Evolutionary conservation across 35 echinoderm and acorn worm species (phyloP).

Genomic region (Apostichopus japonicus): DNA sequence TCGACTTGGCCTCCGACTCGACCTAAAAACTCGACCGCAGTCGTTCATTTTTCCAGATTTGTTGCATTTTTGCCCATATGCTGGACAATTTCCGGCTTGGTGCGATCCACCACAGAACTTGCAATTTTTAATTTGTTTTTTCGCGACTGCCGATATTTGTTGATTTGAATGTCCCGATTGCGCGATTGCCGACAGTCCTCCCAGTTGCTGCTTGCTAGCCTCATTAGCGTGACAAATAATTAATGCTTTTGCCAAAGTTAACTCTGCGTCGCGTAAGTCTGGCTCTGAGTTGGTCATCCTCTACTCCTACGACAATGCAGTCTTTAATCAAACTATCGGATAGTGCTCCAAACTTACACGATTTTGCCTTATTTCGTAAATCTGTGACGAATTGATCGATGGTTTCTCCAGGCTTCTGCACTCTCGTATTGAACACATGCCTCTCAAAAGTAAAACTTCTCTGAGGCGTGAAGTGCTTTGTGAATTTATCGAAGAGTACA

Average conservation of each 20-base stretch:
- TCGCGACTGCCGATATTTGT: background rate
- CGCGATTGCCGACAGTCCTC: background rate
- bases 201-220: constrained; percentile 1
- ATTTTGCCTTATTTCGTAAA: constrained; percentile 47
- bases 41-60: background rate
- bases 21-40: background rate
- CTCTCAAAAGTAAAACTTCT: constrained; percentile 62
- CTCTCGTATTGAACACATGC: constrained; percentile 48
- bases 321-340: constrained; percentile 52
- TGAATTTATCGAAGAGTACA: background rate
- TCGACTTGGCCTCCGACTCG: background rate
- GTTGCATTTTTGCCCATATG: constrained; percentile 5
- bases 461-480: constrained; percentile 28
- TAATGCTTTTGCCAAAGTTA: background rate
- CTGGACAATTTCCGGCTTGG: background rate
- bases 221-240: constrained; percentile 4
- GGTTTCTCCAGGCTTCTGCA: constrained; percentile 22
- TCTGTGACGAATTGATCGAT: constrained; percentile 61
- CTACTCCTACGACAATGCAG: constrained; percentile 38
- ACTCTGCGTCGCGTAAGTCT: constrained; percentile 12
- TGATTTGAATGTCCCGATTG: no score
- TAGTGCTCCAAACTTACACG: constrained; percentile 68
- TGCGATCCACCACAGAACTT: constrained; percentile 22
- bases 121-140: constrained; percentile 10
- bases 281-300: constrained; percentile 19